These are phyloP conservation scores for Archaeoteleia sp. DNA, from an alignment of 2,888 invertebrate species.

Conservation along the genomic window DNA sequence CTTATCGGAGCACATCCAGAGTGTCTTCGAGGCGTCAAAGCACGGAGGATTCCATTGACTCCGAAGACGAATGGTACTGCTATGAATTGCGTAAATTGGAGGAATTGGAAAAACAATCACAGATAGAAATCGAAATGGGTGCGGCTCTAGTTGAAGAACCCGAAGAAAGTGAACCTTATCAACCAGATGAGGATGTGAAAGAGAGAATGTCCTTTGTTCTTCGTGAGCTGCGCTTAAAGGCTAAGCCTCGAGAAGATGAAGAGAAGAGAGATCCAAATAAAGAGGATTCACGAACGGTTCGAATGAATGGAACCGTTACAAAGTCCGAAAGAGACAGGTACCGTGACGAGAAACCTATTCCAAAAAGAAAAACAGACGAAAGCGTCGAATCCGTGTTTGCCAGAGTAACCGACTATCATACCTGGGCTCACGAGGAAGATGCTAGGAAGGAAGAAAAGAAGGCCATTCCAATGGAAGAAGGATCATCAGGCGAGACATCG, in stretches of 20 bases:
- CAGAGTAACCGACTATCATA: conserved; percentile 76
- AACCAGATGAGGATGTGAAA: conserved; percentile 83
- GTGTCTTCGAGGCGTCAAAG: conserved; percentile 92
- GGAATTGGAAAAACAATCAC: conserved; percentile 87
- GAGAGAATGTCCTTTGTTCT: conserved; percentile 88
- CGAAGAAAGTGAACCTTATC: conserved; percentile 77
- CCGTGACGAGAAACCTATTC: conserved; percentile 66
- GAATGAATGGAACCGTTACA: conserved; percentile 62
- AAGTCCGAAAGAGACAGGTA: conserved; percentile 62
- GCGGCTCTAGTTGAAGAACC: conserved; percentile 79
- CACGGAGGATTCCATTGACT: conserved; percentile 94
- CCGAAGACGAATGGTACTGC: conserved; percentile 95
- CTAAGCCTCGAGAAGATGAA: conserved; percentile 71
- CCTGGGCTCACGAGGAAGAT: conserved; percentile 73
- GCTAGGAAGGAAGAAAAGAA: conserved; percentile 66
- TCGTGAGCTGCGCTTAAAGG: conserved; percentile 84
- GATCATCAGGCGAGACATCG: conserved; percentile 90
- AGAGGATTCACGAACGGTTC: conserved; percentile 42
- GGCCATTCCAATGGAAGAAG: conserved; percentile 75
- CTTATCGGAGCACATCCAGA: conserved; percentile 89
- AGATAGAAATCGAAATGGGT: conserved; percentile 80
- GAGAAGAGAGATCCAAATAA: conserved; percentile 57
- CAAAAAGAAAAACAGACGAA: conserved; percentile 69
- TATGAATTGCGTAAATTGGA: conserved; percentile 91
- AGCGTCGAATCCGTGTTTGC: conserved; percentile 74